Base-by-base conservation (phyloP, 1,140 invertebrate genomes). In the Metaphire vulgaris region DNA sequence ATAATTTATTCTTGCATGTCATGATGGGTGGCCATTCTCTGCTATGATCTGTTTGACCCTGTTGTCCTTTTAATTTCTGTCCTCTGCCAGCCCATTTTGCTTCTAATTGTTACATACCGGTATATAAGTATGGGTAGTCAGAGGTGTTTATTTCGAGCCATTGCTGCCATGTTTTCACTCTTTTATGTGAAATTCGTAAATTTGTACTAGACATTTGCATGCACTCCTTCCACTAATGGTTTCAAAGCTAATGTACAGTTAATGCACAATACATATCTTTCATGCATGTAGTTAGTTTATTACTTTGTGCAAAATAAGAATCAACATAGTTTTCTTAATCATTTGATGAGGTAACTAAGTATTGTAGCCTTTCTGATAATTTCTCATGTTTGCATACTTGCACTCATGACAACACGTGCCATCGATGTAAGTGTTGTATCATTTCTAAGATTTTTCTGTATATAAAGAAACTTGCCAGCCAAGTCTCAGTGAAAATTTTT, bases 281-380 rank as follows among this genome's bases (percentile, higher is more conserved):
- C 41, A 21, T 56, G 21, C 21, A 21, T 6, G 41, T 56, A 56
- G 41, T 56, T 56, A 56, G 41, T 21, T 21, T 56, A 56, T 12
- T 12, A 56, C 41, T n/a, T n/a, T n/a, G n/a, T 56, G n/a, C n/a
- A n/a, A n/a, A n/a, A n/a, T n/a, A n/a, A n/a, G n/a, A n/a, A n/a
- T n/a, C n/a, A n/a, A n/a, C n/a, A 56, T n/a, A n/a, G n/a, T 21
- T 56, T 21, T 56, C 41, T 56, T 56, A 21, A 21, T 56, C 41
- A 56, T 56, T 56, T 56, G 21, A 12, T 21, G 21, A n/a, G n/a
- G n/a, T n/a, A 56, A 56, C 6, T 56, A 56, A 56, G 21, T 56
- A 56, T 56, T 56, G 41, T 56, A 56, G 41, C 41, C 41, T n/a
- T 56, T 56, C 41, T 56, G 21, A 56, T 56, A 56, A 56, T 56